Percentiles rank a stretch among this genome's conserved stretches.
Conservation (phyloP, 2,797 vertebrate genomes). For the Urosaurus nigricauda region DNA sequence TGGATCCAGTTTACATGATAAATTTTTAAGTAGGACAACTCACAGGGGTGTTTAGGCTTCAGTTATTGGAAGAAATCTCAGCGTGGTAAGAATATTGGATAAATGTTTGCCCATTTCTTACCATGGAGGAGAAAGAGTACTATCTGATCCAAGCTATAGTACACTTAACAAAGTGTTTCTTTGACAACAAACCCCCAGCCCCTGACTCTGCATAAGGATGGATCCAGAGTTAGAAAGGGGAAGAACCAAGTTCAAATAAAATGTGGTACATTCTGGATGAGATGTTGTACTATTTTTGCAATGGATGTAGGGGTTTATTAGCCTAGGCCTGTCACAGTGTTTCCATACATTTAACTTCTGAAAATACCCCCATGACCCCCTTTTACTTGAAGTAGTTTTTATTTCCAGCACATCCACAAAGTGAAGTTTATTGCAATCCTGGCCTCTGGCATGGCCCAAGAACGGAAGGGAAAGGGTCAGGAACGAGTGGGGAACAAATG, state of each 20-base stretch:
- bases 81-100: background rate
- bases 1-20: background rate
- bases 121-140: background rate
- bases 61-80: background rate
- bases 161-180: background rate
- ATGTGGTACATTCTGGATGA: background rate
- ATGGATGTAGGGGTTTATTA: background rate
- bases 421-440: no score
- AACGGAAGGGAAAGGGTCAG: no score
- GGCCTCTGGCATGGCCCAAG: no score
- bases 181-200: background rate
- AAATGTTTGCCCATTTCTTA: background rate
- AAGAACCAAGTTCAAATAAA: background rate
- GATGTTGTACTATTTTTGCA: background rate
- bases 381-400: background rate
- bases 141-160: background rate
- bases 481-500: no score
- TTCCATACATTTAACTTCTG: background rate
- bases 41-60: background rate
- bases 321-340: background rate
- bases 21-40: background rate
- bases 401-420: no score
- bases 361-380: background rate
- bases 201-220: background rate
- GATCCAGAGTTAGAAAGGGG: background rate